Evolutionary conservation across 2,113 vertebrate species (phyloP).

Genomic region (Desmodus rotundus): DNA sequence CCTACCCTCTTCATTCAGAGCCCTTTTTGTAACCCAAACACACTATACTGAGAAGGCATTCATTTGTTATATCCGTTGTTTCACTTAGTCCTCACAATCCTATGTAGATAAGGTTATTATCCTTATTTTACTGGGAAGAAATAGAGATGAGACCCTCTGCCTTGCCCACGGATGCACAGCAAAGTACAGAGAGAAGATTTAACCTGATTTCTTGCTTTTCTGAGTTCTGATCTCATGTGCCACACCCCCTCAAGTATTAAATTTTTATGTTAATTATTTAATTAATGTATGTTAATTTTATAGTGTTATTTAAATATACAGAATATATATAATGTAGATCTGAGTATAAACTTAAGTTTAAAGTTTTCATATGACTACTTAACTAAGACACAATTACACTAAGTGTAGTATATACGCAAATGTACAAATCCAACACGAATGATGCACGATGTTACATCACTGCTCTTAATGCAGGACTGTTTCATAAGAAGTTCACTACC

Average conservation of each 20-base stretch:
- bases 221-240: background rate
- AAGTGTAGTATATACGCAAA: background rate
- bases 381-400: background rate
- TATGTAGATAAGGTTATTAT: background rate
- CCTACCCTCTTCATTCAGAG: background rate
- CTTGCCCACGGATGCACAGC: background rate
- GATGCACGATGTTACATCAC: background rate
- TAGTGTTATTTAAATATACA: background rate
- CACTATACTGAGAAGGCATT: background rate
- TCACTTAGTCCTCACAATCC: background rate
- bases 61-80: background rate
- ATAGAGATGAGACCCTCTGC: background rate
- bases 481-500: background rate
- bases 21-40: background rate
- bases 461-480: background rate
- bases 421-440: background rate
- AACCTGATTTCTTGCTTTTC: background rate
- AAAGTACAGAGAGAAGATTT: background rate
- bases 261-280: conserved; percentile 2
- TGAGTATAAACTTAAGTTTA: background rate
- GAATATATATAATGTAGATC: background rate
- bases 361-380: background rate
- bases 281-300: background rate
- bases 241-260: background rate
- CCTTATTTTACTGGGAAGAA: background rate